Percentiles rank a stretch among this genome's conserved stretches.
These are phyloP conservation scores for Diglossa cyanea DNA, from an alignment of 2,797 vertebrate genomes.

Conservation along the genomic window DNA sequence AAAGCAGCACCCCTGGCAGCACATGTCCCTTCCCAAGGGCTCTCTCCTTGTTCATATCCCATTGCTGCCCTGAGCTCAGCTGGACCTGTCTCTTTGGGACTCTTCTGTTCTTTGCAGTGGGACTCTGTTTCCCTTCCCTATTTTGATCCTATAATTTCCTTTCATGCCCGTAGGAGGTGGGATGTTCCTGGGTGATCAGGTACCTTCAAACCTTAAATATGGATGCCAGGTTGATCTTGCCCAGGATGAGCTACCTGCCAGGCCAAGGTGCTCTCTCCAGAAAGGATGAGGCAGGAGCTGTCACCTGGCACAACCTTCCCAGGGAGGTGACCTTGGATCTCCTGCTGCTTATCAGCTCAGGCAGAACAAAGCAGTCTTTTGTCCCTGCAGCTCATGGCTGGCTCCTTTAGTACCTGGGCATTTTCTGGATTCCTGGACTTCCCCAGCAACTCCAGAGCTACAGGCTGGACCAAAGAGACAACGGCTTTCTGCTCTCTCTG, in stretches of 20 bases:
- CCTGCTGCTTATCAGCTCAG: neutral
- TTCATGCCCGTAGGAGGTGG: neutral
- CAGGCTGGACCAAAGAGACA: neutral
- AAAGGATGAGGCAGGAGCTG: neutral
- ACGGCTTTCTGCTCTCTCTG: neutral
- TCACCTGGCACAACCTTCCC: neutral
- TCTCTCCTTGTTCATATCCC: neutral
- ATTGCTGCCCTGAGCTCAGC: neutral
- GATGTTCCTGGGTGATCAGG: neutral
- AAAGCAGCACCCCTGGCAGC: neutral
- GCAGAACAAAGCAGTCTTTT: conserved; percentile 14
- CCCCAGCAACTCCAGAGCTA: neutral
- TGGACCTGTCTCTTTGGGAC: neutral
- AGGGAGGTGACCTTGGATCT: neutral
- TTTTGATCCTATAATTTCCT: neutral
- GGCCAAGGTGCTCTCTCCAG: neutral
- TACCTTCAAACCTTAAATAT: neutral
- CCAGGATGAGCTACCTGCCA: neutral
- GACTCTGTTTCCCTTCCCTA: neutral
- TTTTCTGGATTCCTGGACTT: neutral
- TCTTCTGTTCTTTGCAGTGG: neutral
- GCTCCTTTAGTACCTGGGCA: neutral
- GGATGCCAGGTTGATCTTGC: neutral
- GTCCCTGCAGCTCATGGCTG: neutral
- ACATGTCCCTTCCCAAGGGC: fast-evolving